Base-by-base conservation (phyloP, 2,113 vertebrate species). In the Pelodiscus sinensis region DNA sequence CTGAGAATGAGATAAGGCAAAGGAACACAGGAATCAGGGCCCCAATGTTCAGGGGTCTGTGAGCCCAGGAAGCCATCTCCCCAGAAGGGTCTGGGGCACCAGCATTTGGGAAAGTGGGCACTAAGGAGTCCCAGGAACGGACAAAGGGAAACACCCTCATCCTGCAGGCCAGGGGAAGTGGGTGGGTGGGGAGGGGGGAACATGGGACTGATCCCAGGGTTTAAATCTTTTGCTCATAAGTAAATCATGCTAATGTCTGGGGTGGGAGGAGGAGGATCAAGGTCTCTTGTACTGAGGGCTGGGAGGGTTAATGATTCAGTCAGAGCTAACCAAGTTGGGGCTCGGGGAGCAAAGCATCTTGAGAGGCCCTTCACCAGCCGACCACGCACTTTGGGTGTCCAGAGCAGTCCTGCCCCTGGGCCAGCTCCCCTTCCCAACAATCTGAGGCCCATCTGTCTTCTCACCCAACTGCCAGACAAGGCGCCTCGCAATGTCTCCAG, bases 281-380 rank as follows among this genome's bases (percentile, higher is more conserved):
- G 95, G 92, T 88, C 84, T 81, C 94, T 25, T 57, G 90, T 95
- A 81, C 92, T 83, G 92, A 88, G 92, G 88, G 86, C 91, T 90
- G 90, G 88, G 83, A 44, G 65, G 11, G 38, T 75, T 24, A 35
- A 44, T 24, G 71, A 75, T 22, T 75, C 18, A 22, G n/a, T 44
- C 71, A 7, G 3, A 75, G 35, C 19, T 38, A 71, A 35, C 29
- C 35, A 73, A 22, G 35, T 24, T 21, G 5, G 65, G 51, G 25
- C 44, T 82, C 22, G 9, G 60, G 25, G 22, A 21, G 55, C 73
- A 86, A 62, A 16, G 62, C 0, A 1, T 71, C 90, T 62, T 86
- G 31, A 51, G n/a, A 89, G 80, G 19, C 79, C 54, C 22, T 65
- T 29, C 44, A 77, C 54, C 51, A 22, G 54, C 56, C 79, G 57